Evolutionary conservation across 2,113 vertebrate species (phyloP).

Genomic region (Vombatus ursinus): DNA sequence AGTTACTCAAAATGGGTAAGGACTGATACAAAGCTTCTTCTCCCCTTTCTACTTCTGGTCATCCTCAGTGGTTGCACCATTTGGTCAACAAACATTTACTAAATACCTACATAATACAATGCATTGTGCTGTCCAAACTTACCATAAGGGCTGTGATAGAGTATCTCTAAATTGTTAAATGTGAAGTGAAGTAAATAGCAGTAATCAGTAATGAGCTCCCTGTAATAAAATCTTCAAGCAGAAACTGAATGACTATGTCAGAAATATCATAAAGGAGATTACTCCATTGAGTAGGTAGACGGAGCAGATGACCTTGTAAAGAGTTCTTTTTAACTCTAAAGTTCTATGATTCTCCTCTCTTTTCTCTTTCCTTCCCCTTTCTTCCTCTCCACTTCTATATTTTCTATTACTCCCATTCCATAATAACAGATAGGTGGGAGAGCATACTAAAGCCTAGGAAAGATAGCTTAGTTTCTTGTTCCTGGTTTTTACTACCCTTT

Average conservation of each 20-base stretch:
- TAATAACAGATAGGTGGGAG: not conserved
- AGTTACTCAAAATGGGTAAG: not conserved
- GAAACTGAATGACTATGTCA: not conserved
- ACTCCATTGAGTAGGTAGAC: no score
- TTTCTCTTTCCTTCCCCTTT: not conserved
- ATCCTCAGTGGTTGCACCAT: not conserved
- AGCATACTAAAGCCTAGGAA: not conserved
- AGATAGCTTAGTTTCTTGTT: not conserved
- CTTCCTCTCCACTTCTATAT: not conserved
- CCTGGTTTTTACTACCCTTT: not conserved
- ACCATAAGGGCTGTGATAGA: not conserved
- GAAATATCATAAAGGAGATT: not conserved
- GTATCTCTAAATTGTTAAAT: not conserved
- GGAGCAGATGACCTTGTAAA: not conserved
- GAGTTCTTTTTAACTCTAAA: no score
- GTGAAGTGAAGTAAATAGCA: not conserved
- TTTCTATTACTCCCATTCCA: constrained; percentile 12
- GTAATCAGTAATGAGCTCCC: not conserved
- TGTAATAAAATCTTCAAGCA: not conserved
- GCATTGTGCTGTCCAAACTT: not conserved
- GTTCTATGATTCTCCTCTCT: not conserved
- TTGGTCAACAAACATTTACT: not conserved
- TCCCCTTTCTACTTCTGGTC: not conserved
- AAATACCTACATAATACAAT: not conserved
- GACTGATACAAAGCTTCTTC: not conserved